These are phyloP conservation scores for Diorhabda carinulata DNA, from an alignment of 1,140 invertebrate species.

Conservation along the genomic window DNA sequence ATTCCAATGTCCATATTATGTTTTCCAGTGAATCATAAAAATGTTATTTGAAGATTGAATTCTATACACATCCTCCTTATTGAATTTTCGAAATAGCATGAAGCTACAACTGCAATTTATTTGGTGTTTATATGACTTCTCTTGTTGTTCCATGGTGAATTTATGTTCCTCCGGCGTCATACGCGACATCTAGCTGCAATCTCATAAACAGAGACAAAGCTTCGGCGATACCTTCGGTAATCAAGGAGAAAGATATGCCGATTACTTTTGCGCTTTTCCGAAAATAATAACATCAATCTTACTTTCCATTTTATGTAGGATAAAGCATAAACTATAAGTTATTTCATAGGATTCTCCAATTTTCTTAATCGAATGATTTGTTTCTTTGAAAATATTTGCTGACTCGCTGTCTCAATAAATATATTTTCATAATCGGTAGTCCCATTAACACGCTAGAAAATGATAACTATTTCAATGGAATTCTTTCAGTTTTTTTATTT, in stretches of 20 bases:
- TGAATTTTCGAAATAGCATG: background rate
- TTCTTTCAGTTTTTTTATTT: too few species aligned
- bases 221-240: slow-evolving; percentile 5
- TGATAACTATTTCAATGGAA: too few species aligned
- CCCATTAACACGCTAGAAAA: too few species aligned
- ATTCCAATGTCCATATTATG: too few species aligned
- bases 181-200: background rate
- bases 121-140: slow-evolving; percentile 12
- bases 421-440: too few species aligned
- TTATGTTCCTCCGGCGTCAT: background rate
- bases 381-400: background rate
- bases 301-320: background rate
- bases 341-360: background rate
- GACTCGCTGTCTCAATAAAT: background rate
- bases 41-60: too few species aligned
- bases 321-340: background rate
- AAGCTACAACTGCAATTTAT: slow-evolving; percentile 9
- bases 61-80: background rate
- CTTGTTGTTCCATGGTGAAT: background rate
- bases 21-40: too few species aligned
- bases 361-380: background rate
- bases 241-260: slow-evolving; percentile 7
- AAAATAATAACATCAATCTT: slow-evolving; percentile 11
- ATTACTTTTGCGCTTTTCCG: slow-evolving; percentile 2
- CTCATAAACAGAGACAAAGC: slow-evolving; percentile 11